These are phyloP conservation scores for Acropora yongei DNA, from an alignment of 64 coral and sea anemone species.

Conservation along the genomic window DNA sequence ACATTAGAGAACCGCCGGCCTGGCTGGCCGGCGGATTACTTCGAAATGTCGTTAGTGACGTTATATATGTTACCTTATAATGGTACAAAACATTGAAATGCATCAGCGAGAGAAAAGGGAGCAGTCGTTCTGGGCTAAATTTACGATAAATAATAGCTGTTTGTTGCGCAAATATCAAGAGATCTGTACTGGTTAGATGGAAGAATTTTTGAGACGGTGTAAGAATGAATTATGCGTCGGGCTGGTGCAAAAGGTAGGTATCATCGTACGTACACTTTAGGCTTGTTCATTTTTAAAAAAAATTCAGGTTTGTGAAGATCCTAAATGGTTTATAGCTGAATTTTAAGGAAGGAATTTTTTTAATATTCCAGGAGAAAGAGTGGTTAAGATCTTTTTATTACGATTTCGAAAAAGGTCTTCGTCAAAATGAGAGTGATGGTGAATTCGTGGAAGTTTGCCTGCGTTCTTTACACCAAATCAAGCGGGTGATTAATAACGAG, in stretches of 20 bases:
- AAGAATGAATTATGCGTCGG: neutral
- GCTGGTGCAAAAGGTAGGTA: constrained; percentile 11
- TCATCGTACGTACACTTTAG: neutral
- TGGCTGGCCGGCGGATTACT: no score
- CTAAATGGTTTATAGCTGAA: no score
- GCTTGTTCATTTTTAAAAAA: no score
- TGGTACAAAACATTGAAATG: no score
- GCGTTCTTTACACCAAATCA: neutral
- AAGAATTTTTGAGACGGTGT: constrained; percentile 25
- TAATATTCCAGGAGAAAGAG: constrained; percentile 18
- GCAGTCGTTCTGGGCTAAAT: no score
- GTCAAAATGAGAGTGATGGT: constrained; percentile 44
- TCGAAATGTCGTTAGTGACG: no score
- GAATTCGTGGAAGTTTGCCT: constrained; percentile 40
- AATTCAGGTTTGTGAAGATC: no score
- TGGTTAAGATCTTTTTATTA: constrained; percentile 26
- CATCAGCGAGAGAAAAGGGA: no score
- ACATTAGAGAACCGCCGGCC: no score
- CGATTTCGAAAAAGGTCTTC: constrained; percentile 35
- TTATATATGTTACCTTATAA: no score
- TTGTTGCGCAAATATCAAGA: neutral
- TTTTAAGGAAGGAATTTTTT: neutral
- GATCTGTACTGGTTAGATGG: neutral
- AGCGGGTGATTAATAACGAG: neutral
- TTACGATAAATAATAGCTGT: no score